Percentiles rank a stretch among this genome's conserved stretches.
These are phyloP conservation scores for Porphyrio hochstetteri DNA, from an alignment of 2,113 vertebrate species.

Conservation along the genomic window DNA sequence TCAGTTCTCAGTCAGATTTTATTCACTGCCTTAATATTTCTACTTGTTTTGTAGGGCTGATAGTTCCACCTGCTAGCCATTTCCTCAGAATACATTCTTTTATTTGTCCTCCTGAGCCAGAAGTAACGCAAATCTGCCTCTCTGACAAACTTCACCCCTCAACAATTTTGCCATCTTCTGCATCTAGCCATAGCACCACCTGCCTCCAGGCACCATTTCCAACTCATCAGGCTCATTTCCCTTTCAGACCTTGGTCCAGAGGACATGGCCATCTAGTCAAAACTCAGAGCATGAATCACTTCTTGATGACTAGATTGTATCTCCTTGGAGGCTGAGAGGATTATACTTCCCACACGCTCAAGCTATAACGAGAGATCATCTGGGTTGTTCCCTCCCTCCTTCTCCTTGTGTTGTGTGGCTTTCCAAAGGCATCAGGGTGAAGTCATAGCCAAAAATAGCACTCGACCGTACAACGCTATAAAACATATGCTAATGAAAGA, in stretches of 20 bases:
- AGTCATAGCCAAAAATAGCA: constrained; percentile 63
- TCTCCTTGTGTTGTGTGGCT: constrained; percentile 15
- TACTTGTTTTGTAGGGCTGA: background rate
- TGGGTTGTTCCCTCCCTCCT: constrained; percentile 33
- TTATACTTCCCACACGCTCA: constrained; percentile 55
- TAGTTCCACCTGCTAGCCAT: background rate
- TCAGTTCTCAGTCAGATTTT: background rate
- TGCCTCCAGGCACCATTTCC: background rate
- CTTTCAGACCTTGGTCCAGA: background rate
- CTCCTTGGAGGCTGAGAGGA: background rate
- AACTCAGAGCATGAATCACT: background rate
- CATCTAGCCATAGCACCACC: background rate
- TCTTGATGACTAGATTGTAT: background rate
- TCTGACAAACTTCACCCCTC: background rate
- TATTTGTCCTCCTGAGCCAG: background rate
- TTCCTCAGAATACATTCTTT: background rate
- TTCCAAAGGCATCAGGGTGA: constrained; percentile 50
- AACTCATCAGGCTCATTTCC: background rate
- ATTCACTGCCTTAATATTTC: background rate
- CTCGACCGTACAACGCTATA: constrained; percentile 1
- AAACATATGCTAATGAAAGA: constrained; percentile 66
- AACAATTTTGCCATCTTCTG: background rate
- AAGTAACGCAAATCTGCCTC: background rate
- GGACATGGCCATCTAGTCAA: background rate
- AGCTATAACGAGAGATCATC: constrained; percentile 26